phyloP scores from a whole-genome alignment of 1,140 invertebrate species.

The Venturia canescens region DNA sequence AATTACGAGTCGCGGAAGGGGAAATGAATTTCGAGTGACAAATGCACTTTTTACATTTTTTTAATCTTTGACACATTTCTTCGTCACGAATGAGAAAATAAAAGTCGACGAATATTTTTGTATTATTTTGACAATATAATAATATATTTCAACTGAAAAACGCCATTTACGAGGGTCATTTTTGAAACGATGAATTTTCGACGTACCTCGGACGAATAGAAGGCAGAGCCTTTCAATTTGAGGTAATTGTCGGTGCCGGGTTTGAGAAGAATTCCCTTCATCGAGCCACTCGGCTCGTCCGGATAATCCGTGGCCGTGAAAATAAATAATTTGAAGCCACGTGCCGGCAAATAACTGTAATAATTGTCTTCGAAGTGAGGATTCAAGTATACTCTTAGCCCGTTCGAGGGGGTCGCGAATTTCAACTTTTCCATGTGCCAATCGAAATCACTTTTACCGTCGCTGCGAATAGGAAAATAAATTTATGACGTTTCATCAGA shows the following conservation, averaged over 20 bases:
- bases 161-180: too few relatives aligned
- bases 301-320: conserved; percentile 48
- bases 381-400: conserved; percentile 44
- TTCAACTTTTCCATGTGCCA: conserved; percentile 8
- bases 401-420: conserved; percentile 22
- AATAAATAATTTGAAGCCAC: conserved; percentile 51
- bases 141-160: too few relatives aligned
- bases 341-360: conserved; percentile 30
- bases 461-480: conserved; percentile 25
- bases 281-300: conserved; percentile 42
- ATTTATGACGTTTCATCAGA: neutral
- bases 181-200: neutral
- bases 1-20: too few relatives aligned
- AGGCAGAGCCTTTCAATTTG: conserved; percentile 23
- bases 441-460: conserved; percentile 6
- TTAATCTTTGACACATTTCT: too few relatives aligned
- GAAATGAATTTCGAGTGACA: too few relatives aligned
- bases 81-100: too few relatives aligned
- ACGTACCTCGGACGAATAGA: conserved; percentile 47
- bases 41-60: too few relatives aligned
- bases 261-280: conserved; percentile 45
- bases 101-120: too few relatives aligned
- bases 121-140: too few relatives aligned
- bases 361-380: conserved; percentile 43
- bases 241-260: conserved; percentile 42